Evolutionary conservation across 2,797 vertebrate species (phyloP), one percentile per base, ranked within the genome.

Genomic region (Sebastes hubbsi): DNA sequence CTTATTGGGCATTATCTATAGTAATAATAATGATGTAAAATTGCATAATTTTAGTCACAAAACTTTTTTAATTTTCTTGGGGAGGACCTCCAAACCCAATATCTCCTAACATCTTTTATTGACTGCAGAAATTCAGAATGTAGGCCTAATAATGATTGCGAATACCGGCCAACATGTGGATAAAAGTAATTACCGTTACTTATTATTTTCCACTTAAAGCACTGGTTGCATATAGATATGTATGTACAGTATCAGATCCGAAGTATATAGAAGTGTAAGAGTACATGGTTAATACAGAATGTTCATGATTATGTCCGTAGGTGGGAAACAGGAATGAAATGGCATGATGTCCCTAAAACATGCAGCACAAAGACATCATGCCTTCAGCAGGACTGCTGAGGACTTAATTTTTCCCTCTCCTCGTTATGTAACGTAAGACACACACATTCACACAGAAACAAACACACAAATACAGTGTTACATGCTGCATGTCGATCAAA

Each of bases 401-500:
- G 46, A 60, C 13, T 55, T n/a, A 11, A 38, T 62, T 65, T 32
- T 10, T 16, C 22, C 58, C 30, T 32, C 63, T 72, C 38, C 24
- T 58, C 16, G 49, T 79, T 66, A 46, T 64, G 72, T 61, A 75
- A 73, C 25, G 55, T 72, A 25, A 46, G 3, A 73, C 78, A 46
- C 52, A 70, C 30, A 65, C 42, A 58, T 14, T 20, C 3, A 2
- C 61, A 27, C 61, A n/a, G 24, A 42, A 62, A 78, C 66, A 55
- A 81, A 60, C 46, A 78, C 56, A 83, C 22, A 82, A 32, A 82
- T 56, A 73, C 67, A 32, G 64, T 16, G 49, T 70, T 75, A 56
- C 63, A 49, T 0, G 11, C 65, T 24, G 55, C 69, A 16, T 18
- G 61, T 81, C 61, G 38, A 64, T 78, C 76, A 64, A 75, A 86